These are phyloP conservation scores for Luidia sarsii DNA, from an alignment of 53 echinoderm and acorn worm genomes.

Conservation along the genomic window DNA sequence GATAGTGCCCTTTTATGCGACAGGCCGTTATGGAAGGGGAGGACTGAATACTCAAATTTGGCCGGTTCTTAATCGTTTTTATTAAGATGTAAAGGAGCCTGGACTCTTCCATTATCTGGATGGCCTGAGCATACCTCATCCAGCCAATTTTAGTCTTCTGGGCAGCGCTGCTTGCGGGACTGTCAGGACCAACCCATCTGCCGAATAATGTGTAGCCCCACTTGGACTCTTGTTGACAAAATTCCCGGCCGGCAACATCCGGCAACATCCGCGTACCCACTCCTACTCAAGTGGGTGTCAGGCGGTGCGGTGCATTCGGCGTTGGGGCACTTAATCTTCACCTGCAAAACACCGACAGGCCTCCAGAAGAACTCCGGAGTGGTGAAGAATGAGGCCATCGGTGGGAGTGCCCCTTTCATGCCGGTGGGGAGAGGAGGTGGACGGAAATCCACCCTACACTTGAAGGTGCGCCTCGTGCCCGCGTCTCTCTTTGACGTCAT, in stretches of 20 bases:
- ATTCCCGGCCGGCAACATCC: conserved; percentile 48
- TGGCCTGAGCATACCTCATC: too few relatives aligned
- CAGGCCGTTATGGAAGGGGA: too few relatives aligned
- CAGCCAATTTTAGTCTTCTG: too few relatives aligned
- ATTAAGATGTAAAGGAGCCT: too few relatives aligned
- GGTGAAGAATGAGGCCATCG: conserved; percentile 59
- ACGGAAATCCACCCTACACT: conserved; percentile 54
- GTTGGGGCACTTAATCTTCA: conserved; percentile 63
- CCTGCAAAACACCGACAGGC: conserved; percentile 63
- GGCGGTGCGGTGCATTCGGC: conserved; percentile 55
- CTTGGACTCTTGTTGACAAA: conserved; percentile 21
- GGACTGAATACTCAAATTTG: too few relatives aligned
- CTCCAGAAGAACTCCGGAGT: conserved; percentile 63
- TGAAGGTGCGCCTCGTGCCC: conserved; percentile 26
- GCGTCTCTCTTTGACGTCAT: conserved; percentile 35
- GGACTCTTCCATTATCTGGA: too few relatives aligned
- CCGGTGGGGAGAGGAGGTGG: conserved; percentile 56
- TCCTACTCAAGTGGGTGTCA: conserved; percentile 23
- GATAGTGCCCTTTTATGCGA: too few relatives aligned
- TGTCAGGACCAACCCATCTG: too few relatives aligned
- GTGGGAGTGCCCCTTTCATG: conserved; percentile 50
- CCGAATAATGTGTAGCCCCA: background rate
- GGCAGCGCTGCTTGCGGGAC: too few relatives aligned
- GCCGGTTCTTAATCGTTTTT: too few relatives aligned
- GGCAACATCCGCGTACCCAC: conserved; percentile 39